phyloP scores from a whole-genome alignment of 2,888 invertebrate species.

The Macropis europaea region DNA sequence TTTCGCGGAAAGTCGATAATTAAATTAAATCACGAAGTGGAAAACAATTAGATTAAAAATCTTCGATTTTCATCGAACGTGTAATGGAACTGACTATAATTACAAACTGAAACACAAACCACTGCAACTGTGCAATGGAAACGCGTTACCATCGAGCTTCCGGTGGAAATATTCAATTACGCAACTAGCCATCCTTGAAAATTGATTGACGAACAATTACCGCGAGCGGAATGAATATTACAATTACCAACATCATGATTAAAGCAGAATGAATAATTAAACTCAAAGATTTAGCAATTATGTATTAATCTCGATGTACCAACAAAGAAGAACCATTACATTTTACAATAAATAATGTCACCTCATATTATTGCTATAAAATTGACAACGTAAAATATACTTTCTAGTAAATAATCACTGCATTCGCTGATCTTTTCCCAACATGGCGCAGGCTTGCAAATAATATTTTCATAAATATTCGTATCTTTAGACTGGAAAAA shows the following conservation, averaged over 20 bases:
- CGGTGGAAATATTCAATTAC: conserved; percentile 42
- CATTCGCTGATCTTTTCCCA: no score
- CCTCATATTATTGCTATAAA: no score
- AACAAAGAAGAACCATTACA: no score
- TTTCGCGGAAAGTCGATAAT: not conserved
- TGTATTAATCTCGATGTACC: no score
- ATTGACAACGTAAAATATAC: no score
- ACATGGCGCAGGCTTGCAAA: no score
- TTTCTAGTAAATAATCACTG: no score
- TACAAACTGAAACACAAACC: not conserved
- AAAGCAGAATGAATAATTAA: not conserved
- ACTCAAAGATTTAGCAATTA: not conserved
- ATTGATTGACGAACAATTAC: conserved; percentile 47
- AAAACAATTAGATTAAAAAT: not conserved
- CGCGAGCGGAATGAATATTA: conserved; percentile 35
- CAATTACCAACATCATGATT: conserved; percentile 20
- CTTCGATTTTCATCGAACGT: not conserved
- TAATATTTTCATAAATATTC: no score
- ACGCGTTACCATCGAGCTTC: not conserved
- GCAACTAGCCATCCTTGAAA: conserved; percentile 27
- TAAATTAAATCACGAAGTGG: not conserved
- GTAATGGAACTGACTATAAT: conserved; percentile 13
- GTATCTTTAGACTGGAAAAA: no score
- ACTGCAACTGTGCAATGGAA: not conserved
- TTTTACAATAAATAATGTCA: no score